Evolutionary conservation across 2,888 invertebrate species (phyloP).

Genomic region (Girardia tigrina): DNA sequence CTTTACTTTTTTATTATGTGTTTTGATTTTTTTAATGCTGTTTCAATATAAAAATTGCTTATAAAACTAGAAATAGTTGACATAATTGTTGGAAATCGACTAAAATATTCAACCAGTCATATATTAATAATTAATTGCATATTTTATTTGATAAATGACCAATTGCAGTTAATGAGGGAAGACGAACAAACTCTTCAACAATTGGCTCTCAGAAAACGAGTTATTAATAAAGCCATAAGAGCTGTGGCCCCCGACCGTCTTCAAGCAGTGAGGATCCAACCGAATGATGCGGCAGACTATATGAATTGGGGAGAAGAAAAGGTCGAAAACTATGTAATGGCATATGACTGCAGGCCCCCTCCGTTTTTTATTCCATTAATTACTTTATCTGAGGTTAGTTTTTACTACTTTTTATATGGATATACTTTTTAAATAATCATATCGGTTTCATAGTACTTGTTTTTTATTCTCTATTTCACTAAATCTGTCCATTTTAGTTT

Average conservation of each 20-base stretch:
- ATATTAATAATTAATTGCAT: too few relatives aligned
- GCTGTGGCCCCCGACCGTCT: conserved; percentile 28
- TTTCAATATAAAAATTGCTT: too few relatives aligned
- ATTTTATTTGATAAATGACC: too few relatives aligned
- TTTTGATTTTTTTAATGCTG: too few relatives aligned
- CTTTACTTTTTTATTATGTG: too few relatives aligned
- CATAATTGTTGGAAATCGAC: too few relatives aligned
- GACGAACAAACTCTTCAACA: conserved; percentile 19
- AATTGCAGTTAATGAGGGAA: conserved; percentile 28
- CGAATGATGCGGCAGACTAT: conserved; percentile 21
- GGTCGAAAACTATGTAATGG: conserved; percentile 63
- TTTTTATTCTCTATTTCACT: too few relatives aligned
- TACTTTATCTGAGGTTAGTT: conserved; percentile 56
- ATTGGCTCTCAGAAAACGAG: conserved; percentile 7
- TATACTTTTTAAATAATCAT: too few relatives aligned
- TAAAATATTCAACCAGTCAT: too few relatives aligned
- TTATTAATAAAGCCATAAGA: conserved; percentile 27
- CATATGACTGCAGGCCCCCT: conserved; percentile 78
- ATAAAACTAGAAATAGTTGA: too few relatives aligned
- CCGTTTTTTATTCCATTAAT: conserved; percentile 81
- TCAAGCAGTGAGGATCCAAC: background rate
- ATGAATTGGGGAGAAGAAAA: conserved; percentile 36
- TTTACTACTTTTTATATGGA: background rate
- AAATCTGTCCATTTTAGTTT: too few relatives aligned
- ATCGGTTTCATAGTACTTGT: too few relatives aligned